A percentile compares a stretch with the other conserved stretches of the same genome.
Evolutionary conservation across 2,888 invertebrate species (phyloP).

Genomic region (Ormyrus rosae): DNA sequence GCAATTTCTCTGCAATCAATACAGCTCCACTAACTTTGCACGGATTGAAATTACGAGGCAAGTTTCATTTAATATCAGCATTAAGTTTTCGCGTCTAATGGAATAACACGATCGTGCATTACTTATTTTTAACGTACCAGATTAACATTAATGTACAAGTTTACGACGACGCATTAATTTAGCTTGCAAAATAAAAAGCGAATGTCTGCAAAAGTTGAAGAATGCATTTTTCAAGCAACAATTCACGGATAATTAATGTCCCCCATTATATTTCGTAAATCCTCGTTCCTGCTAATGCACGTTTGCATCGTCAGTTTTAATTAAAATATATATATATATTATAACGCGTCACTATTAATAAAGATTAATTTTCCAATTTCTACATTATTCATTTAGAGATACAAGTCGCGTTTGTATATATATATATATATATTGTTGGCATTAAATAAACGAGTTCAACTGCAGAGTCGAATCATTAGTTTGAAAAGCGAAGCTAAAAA

Average conservation of each 20-base stretch:
- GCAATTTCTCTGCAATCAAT: conserved; percentile 24
- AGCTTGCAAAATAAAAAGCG: background rate
- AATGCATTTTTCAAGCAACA: no score
- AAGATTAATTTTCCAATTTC: background rate
- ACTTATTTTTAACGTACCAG: conserved; percentile 26
- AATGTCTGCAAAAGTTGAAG: background rate
- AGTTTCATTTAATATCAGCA: conserved; percentile 33
- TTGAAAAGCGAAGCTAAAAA: conserved; percentile 18
- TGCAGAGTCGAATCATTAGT: background rate
- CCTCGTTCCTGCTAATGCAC: background rate
- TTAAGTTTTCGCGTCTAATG: conserved; percentile 28
- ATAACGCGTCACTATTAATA: no score
- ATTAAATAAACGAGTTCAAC: background rate
- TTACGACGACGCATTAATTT: conserved; percentile 14
- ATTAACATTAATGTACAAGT: conserved; percentile 21
- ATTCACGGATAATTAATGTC: background rate
- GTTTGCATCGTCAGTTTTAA: conserved; percentile 8
- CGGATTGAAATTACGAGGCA: conserved; percentile 31
- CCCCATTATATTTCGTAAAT: conserved; percentile 8
- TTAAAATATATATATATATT: conserved; percentile 5
- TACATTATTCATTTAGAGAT: background rate
- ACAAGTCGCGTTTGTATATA: no score
- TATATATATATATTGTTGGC: background rate
- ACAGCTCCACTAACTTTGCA: conserved; percentile 4
- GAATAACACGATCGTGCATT: conserved; percentile 18